A percentile compares a stretch with the other conserved stretches of the same genome.
These are phyloP conservation scores for Podilymbus podiceps DNA, from an alignment of 2,113 vertebrate genomes.

Conservation along the genomic window DNA sequence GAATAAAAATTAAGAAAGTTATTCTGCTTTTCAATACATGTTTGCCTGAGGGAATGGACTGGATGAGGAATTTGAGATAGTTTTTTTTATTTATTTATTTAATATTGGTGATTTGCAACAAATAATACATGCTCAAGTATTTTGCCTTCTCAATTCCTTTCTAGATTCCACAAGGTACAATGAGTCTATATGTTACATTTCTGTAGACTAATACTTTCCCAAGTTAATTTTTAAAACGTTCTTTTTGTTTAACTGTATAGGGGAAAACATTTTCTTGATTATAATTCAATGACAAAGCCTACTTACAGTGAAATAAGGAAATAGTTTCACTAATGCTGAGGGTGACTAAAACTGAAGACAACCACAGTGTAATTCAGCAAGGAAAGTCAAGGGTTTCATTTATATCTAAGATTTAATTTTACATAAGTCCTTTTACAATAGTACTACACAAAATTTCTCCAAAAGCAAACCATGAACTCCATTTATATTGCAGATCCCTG, in stretches of 20 bases:
- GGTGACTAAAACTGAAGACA: neutral
- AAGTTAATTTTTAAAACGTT: neutral
- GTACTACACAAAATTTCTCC: neutral
- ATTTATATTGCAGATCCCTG: neutral
- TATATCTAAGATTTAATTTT: neutral
- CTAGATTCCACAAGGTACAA: slow-evolving; percentile 24
- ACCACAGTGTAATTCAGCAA: neutral
- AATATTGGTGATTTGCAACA: slow-evolving; percentile 24
- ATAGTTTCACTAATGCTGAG: neutral
- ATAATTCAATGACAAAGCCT: neutral
- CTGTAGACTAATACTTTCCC: neutral
- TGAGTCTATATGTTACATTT: slow-evolving; percentile 34
- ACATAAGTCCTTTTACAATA: neutral
- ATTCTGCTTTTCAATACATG: slow-evolving; percentile 4
- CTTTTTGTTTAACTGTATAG: neutral
- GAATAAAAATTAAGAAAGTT: slow-evolving; percentile 46
- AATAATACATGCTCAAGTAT: slow-evolving; percentile 16
- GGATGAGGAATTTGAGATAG: neutral
- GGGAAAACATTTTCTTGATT: neutral
- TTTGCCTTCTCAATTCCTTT: slow-evolving; percentile 19
- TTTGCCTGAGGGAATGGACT: neutral
- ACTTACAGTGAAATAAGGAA: neutral
- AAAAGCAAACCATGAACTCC: neutral
- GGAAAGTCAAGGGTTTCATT: neutral
- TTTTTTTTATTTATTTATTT: neutral